phyloP scores from a whole-genome alignment of 1,140 invertebrate species.

The Ceratoteleas bidentatus region DNA sequence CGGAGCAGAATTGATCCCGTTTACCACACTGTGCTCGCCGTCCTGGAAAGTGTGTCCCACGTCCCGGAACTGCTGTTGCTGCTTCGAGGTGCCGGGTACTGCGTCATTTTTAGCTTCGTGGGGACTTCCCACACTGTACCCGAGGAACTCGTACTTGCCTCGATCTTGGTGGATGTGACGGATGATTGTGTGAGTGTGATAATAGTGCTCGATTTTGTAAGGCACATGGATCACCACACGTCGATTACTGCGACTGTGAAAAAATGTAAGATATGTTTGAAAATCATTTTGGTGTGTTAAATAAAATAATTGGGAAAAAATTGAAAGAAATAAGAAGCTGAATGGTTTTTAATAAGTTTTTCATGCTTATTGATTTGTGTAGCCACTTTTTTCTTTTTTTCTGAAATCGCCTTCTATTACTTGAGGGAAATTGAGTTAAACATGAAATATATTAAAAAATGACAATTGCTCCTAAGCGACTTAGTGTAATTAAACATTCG shows the following conservation, averaged over 20 bases:
- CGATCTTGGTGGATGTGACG: slow-evolving; percentile 74
- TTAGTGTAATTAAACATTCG: too few relatives aligned
- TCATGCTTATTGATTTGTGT: too few relatives aligned
- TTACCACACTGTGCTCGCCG: slow-evolving; percentile 30
- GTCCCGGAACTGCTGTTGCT: slow-evolving; percentile 30
- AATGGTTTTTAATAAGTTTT: not conserved
- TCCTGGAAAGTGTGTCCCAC: slow-evolving; percentile 42
- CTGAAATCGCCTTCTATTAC: too few relatives aligned
- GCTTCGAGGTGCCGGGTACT: slow-evolving; percentile 21
- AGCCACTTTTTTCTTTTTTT: too few relatives aligned
- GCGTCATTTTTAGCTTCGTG: slow-evolving; percentile 67
- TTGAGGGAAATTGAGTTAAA: too few relatives aligned
- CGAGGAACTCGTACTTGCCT: slow-evolving; percentile 75
- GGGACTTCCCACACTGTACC: slow-evolving; percentile 75
- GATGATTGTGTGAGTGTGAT: slow-evolving; percentile 78
- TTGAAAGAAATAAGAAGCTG: not conserved
- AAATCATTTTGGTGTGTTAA: not conserved
- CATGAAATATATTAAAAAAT: too few relatives aligned
- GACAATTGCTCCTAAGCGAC: too few relatives aligned
- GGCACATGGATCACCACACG: slow-evolving; percentile 79
- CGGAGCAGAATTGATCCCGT: not conserved
- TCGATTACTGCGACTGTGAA: slow-evolving; percentile 37
- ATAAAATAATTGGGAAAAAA: not conserved
- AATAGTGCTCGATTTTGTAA: slow-evolving; percentile 76
- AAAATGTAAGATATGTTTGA: not conserved